A percentile compares a stretch with the other conserved stretches of the same genome.
Conservation (phyloP, 2,797 vertebrate genomes). For the Pampus argenteus region DNA sequence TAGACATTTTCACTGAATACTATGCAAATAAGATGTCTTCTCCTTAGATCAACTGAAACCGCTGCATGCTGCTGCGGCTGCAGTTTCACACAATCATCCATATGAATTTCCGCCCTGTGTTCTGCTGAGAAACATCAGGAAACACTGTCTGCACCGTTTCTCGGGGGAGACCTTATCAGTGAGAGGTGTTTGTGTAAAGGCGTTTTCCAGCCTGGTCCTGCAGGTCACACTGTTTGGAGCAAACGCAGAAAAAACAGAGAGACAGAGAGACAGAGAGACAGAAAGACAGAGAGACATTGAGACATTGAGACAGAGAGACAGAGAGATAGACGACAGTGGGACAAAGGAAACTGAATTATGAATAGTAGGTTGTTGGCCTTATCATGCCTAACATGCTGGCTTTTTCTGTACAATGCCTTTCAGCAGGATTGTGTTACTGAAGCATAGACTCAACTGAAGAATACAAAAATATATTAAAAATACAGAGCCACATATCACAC, state of each 20-base stretch:
- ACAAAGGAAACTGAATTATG: conserved; percentile 52
- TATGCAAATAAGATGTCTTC: conserved; percentile 53
- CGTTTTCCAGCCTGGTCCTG: conserved; percentile 47
- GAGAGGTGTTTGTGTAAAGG: conserved; percentile 60
- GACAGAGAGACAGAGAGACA: conserved; percentile 17
- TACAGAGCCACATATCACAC: conserved; percentile 36
- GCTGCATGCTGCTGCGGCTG: conserved; percentile 32
- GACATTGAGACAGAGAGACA: conserved; percentile 8
- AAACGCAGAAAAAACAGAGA: conserved; percentile 38
- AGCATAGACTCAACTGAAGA: conserved; percentile 37
- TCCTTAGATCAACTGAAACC: conserved; percentile 54
- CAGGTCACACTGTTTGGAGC: conserved; percentile 66
- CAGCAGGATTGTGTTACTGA: conserved; percentile 37
- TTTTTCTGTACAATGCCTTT: conserved; percentile 57
- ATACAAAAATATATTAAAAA: conserved; percentile 26
- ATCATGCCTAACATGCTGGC: conserved; percentile 53
- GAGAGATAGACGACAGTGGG: conserved; percentile 32
- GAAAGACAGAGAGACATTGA: conserved; percentile 1
- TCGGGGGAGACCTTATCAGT: conserved; percentile 65
- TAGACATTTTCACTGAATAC: conserved; percentile 57
- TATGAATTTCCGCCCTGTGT: conserved; percentile 57
- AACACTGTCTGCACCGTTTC: conserved; percentile 54
- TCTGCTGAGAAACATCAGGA: conserved; percentile 55
- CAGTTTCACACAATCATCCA: conserved; percentile 66
- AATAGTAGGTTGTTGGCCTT: conserved; percentile 56